These are phyloP conservation scores for Zele albiditarsus DNA, from an alignment of 2,888 invertebrate species.

Conservation along the genomic window DNA sequence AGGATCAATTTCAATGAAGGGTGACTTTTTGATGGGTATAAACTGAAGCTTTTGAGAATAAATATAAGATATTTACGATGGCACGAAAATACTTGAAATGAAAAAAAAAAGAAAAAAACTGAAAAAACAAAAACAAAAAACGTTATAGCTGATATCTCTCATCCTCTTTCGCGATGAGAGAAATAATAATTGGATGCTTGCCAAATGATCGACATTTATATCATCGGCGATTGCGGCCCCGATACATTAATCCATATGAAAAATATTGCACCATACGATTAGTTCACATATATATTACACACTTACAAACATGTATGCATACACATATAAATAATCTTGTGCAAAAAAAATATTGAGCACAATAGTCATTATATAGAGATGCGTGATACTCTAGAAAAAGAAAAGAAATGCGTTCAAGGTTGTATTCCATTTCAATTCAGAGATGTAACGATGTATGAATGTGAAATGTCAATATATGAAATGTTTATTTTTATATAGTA, in stretches of 20 bases:
- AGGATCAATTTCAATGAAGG: no score
- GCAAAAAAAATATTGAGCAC: conserved; percentile 24
- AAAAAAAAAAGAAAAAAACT: background rate
- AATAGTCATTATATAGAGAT: conserved; percentile 9
- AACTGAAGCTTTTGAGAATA: no score
- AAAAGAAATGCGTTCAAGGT: conserved; percentile 34
- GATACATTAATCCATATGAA: conserved; percentile 3
- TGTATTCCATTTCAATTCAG: background rate
- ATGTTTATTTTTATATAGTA: background rate
- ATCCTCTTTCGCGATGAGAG: background rate
- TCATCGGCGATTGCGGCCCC: conserved; percentile 2
- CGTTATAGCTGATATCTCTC: background rate
- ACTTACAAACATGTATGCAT: background rate
- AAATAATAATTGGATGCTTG: conserved; percentile 32
- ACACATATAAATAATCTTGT: background rate
- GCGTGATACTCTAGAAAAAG: conserved; percentile 10
- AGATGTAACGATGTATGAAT: conserved; percentile 14
- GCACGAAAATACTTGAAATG: background rate
- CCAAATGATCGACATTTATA: conserved; percentile 36
- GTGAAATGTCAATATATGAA: background rate
- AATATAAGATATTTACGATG: background rate
- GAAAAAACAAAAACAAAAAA: no score
- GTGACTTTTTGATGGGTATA: no score
- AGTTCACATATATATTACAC: background rate
- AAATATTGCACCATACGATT: conserved; percentile 23